phyloP scores from a whole-genome alignment of 2,888 invertebrate species.

The Dimorphilus gyrociliatus region DNA sequence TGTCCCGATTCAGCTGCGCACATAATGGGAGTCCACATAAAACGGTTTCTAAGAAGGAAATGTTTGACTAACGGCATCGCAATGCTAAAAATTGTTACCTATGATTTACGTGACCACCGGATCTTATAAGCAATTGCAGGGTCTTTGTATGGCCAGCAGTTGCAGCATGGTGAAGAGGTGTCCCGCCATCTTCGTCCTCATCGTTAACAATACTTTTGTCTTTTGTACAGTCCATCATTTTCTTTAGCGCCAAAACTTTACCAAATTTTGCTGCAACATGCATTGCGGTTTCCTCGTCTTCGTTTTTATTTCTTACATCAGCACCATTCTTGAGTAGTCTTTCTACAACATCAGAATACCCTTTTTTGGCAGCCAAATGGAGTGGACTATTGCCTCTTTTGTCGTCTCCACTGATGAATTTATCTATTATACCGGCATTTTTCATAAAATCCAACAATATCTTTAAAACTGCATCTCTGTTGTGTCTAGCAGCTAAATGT shows the following conservation, averaged over 20 bases:
- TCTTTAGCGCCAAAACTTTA: no score
- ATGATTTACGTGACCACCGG: conserved; percentile 2
- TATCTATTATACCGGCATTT: background rate
- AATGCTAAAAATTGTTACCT: conserved; percentile 2
- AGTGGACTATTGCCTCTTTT: conserved; percentile 5
- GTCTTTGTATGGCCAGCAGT: conserved; percentile 1
- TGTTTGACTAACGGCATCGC: conserved; percentile 1
- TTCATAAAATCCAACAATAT: conserved; percentile 3
- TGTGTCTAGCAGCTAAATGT: conserved; percentile 5
- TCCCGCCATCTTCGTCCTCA: no score
- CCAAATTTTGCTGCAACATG: conserved; percentile 7
- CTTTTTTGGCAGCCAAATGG: conserved; percentile 5
- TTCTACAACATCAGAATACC: conserved; percentile 5
- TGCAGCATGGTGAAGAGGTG: no score
- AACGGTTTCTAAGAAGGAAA: conserved; percentile 5
- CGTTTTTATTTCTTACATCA: conserved; percentile 7
- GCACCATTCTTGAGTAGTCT: conserved; percentile 6
- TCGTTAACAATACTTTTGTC: no score
- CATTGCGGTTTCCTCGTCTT: conserved; percentile 8
- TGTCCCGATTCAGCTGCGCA: conserved; percentile 3
- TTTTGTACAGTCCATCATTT: no score
- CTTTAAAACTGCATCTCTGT: conserved; percentile 5
- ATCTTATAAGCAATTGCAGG: conserved; percentile 2
- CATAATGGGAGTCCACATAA: conserved; percentile 6
- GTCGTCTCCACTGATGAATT: conserved; percentile 4